phyloP scores from a whole-genome alignment of 2,888 invertebrate species.

The Troides aeacus region DNA sequence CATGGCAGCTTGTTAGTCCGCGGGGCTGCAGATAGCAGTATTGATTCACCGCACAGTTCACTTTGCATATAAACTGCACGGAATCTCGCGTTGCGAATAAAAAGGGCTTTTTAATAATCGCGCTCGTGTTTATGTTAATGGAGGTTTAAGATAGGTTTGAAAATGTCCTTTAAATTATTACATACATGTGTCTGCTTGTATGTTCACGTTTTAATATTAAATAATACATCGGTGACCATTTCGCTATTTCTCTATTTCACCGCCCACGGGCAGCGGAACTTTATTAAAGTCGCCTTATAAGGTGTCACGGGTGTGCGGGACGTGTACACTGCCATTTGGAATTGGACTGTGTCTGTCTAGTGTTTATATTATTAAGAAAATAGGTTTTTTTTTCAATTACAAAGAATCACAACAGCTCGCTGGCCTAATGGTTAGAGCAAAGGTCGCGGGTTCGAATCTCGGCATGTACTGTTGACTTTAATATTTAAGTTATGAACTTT shows the following conservation, averaged over 20 bases:
- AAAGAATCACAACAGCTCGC: too few species aligned
- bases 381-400: too few species aligned
- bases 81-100: conserved; percentile 12
- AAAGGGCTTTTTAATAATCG: conserved; percentile 12
- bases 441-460: too few species aligned
- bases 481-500: too few species aligned
- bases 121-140: conserved; percentile 12
- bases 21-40: conserved; percentile 34
- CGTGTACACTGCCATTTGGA: not conserved
- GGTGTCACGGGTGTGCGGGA: conserved; percentile 8
- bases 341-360: not conserved
- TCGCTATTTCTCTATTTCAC: conserved; percentile 10
- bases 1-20: conserved; percentile 40
- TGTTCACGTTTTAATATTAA: not conserved
- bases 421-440: too few species aligned
- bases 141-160: not conserved
- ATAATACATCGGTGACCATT: not conserved
- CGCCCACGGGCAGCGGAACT: not conserved
- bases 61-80: conserved; percentile 24
- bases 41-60: conserved; percentile 16
- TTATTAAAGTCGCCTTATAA: conserved; percentile 16
- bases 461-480: too few species aligned
- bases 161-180: not conserved
- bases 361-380: not conserved
- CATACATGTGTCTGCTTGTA: not conserved